Evolutionary conservation across 2,888 invertebrate species (phyloP).

Genomic region (Meta bourneti): DNA sequence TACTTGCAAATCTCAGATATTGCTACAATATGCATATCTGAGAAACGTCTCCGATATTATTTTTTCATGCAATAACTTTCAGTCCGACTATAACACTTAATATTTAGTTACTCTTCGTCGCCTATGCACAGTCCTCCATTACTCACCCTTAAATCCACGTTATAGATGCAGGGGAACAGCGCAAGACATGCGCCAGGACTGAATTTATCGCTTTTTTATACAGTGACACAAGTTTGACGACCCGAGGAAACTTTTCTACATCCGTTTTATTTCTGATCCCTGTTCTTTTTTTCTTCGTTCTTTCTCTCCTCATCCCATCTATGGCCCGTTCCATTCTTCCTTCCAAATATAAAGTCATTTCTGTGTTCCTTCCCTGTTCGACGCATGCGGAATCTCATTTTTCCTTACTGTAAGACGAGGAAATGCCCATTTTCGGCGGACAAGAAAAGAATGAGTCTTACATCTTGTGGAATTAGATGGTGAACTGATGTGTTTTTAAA

Average conservation of each 20-base stretch:
- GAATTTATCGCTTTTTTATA: constrained; percentile 73
- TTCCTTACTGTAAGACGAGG: background rate
- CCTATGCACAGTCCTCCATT: constrained; percentile 12
- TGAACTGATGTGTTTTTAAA: constrained; percentile 9
- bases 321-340: constrained; percentile 1
- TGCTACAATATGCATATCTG: too few species aligned
- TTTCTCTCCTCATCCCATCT: constrained; percentile 11
- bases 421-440: constrained; percentile 1
- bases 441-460: background rate
- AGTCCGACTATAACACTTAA: background rate
- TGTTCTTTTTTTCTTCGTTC: constrained; percentile 1
- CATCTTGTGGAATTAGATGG: background rate
- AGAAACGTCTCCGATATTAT: background rate
- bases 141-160: constrained; percentile 8
- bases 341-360: constrained; percentile 12
- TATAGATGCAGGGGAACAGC: background rate
- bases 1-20: too few species aligned
- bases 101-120: background rate
- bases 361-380: constrained; percentile 19
- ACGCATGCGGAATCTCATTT: constrained; percentile 39
- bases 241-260: constrained; percentile 71
- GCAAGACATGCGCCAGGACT: constrained; percentile 45
- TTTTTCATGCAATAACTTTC: background rate
- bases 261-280: constrained; percentile 39
- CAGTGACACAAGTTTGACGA: constrained; percentile 73